These are phyloP conservation scores for Campylomormyrus tamandua DNA, from an alignment of 2,113 vertebrate species.

Conservation along the genomic window DNA sequence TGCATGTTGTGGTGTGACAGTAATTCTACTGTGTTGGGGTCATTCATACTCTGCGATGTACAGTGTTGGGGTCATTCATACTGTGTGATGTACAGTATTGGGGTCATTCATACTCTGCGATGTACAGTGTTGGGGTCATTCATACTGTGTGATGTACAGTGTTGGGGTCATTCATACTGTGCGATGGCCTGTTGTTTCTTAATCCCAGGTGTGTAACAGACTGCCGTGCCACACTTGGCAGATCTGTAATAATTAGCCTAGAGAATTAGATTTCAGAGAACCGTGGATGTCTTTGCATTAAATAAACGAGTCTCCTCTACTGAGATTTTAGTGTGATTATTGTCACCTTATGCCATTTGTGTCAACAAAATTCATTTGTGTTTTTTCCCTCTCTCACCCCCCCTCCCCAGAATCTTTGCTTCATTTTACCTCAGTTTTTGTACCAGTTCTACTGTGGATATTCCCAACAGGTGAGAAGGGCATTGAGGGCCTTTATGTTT, in stretches of 20 bases:
- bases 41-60: too few species aligned
- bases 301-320: neutral
- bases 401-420: constrained; percentile 84
- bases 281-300: neutral
- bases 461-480: constrained; percentile 87
- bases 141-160: too few species aligned
- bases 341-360: neutral
- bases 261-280: neutral
- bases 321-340: neutral
- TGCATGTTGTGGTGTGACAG: neutral
- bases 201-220: neutral
- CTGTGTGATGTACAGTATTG: too few species aligned
- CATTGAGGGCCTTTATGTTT: neutral
- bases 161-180: too few species aligned
- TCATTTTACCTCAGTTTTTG: constrained; percentile 99
- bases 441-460: constrained; percentile 99
- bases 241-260: neutral
- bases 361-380: neutral
- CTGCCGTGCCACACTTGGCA: neutral
- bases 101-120: too few species aligned
- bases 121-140: too few species aligned
- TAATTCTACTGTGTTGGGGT: neutral
- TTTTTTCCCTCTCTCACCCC: constrained; percentile 37
- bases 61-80: too few species aligned
- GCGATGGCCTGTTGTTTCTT: neutral